Conservation (phyloP, 2,113 vertebrate genomes). For the Epinephelus moara region DNA sequence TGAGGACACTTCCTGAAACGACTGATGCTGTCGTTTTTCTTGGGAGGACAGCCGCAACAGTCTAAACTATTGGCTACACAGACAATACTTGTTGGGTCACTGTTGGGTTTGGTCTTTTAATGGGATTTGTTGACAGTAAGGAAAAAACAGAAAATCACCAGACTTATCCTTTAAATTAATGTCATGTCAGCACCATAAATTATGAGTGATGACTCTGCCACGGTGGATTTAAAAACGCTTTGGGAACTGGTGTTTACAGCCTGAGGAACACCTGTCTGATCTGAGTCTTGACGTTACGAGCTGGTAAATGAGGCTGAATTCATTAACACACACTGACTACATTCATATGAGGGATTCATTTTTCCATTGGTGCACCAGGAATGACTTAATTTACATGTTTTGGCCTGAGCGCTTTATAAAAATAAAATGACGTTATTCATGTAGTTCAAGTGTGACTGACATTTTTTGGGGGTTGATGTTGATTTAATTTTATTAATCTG, state of each 20-base stretch:
- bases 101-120: not conserved
- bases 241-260: conserved; percentile 54
- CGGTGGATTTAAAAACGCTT: conserved; percentile 34
- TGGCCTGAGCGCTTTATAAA: conserved; percentile 51
- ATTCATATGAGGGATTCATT: conserved; percentile 67
- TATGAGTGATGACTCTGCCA: not conserved
- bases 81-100: not conserved
- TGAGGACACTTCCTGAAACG: not conserved
- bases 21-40: not conserved
- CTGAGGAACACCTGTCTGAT: conserved; percentile 53
- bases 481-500: conserved; percentile 69
- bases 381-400: conserved; percentile 70
- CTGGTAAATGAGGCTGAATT: conserved; percentile 67
- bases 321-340: conserved; percentile 71
- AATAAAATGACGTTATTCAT: conserved; percentile 61
- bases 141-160: not conserved
- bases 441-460: conserved; percentile 52
- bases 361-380: conserved; percentile 63
- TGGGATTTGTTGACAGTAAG: conserved; percentile 14
- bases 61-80: not conserved
- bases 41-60: not conserved
- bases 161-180: not conserved
- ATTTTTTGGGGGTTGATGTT: conserved; percentile 58
- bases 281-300: conserved; percentile 49
- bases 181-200: conserved; percentile 25